A percentile compares a stretch with the other conserved stretches of the same genome.
phyloP scores from a whole-genome alignment of 2,888 invertebrate genomes.

The Adelphocoris suturalis region DNA sequence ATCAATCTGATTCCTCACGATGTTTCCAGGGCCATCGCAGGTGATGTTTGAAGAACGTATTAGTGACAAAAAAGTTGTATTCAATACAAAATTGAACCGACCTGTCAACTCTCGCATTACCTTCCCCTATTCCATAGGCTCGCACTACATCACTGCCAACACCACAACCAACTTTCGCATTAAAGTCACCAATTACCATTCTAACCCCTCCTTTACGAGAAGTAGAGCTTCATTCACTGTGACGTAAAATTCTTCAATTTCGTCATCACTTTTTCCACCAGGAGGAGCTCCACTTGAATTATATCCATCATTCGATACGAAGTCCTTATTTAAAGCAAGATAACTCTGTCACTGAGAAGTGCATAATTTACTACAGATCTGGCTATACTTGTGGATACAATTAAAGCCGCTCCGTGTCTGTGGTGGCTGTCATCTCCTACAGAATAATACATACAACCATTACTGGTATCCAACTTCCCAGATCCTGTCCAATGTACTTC shows the following conservation, averaged over 20 bases:
- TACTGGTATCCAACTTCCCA: not conserved
- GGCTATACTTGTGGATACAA: not conserved
- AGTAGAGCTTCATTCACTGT: not conserved
- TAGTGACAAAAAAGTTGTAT: not conserved
- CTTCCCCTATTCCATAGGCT: not conserved
- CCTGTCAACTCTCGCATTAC: not conserved
- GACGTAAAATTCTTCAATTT: not conserved
- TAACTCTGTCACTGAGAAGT: not conserved
- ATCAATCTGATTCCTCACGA: conserved; percentile 17
- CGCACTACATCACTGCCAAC: not conserved
- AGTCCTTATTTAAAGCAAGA: not conserved
- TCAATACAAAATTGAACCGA: not conserved
- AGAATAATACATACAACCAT: not conserved
- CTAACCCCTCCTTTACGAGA: not conserved
- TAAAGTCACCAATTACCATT: not conserved
- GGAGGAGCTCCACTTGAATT: not conserved
- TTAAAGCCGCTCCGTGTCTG: not conserved
- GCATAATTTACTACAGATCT: not conserved
- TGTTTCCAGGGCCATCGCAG: not conserved
- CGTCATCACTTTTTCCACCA: not conserved
- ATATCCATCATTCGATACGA: not conserved
- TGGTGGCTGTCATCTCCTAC: not conserved
- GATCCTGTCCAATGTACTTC: not conserved
- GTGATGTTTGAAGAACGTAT: conserved; percentile 29
- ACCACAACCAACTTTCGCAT: not conserved